These are phyloP conservation scores for Pyxicephalus adspersus DNA, from an alignment of 2,113 vertebrate genomes.

Conservation along the genomic window DNA sequence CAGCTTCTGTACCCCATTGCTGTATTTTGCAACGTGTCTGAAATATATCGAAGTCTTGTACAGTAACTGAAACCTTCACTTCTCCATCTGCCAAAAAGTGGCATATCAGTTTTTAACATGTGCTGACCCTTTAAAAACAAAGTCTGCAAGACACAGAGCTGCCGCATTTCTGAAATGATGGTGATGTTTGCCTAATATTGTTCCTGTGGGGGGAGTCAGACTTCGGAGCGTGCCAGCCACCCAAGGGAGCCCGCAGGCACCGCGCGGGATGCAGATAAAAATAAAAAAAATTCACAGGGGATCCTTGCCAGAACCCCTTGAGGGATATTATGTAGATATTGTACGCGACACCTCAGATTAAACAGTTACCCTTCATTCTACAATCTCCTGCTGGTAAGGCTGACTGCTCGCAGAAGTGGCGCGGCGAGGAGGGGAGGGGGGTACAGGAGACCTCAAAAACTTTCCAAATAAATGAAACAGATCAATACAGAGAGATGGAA, in stretches of 20 bases:
- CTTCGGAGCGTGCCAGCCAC: not conserved
- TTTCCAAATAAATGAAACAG: conserved; percentile 2
- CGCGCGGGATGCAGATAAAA: not conserved
- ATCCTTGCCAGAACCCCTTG: not conserved
- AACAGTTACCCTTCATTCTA: not conserved
- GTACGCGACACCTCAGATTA: conserved; percentile 25
- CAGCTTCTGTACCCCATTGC: no score
- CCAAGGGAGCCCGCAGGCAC: not conserved
- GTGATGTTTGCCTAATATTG: not conserved
- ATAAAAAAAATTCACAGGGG: not conserved
- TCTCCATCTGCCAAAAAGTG: no score
- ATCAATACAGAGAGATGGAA: not conserved
- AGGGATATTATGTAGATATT: conserved; percentile 18
- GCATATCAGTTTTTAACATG: no score
- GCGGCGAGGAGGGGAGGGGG: not conserved
- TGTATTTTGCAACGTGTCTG: no score
- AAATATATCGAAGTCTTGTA: no score
- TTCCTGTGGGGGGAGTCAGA: not conserved
- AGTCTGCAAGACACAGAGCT: conserved; percentile 6
- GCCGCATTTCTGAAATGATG: not conserved
- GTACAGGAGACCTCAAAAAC: not conserved
- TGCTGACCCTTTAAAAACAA: not conserved
- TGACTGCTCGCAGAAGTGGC: not conserved
- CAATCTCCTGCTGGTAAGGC: not conserved
- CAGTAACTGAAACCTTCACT: no score